Percentiles rank a stretch among this genome's conserved stretches.
Evolutionary conservation across 2,888 invertebrate genomes (phyloP).

Genomic region (Amphimallon solstitiale): DNA sequence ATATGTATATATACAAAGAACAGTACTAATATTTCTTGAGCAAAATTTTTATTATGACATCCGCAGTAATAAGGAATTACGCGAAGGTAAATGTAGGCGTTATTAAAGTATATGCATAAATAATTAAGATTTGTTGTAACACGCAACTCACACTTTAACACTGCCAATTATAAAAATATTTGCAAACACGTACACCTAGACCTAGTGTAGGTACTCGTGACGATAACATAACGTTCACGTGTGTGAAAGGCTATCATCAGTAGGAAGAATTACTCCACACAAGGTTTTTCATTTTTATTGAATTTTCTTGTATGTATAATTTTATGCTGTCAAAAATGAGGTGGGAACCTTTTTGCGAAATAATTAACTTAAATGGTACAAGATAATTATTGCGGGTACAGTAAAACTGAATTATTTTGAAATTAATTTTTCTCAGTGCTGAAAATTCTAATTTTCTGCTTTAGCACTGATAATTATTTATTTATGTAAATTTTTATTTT

Average conservation of each 20-base stretch:
- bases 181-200: conserved; percentile 19
- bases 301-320: background rate
- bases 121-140: conserved; percentile 16
- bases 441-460: too few relatives aligned
- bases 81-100: conserved; percentile 6
- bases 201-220: background rate
- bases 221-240: background rate
- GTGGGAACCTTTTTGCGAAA: too few relatives aligned
- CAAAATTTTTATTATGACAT: conserved; percentile 22
- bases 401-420: too few relatives aligned
- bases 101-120: conserved; percentile 15
- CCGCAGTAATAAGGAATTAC: background rate
- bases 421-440: too few relatives aligned
- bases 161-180: conserved; percentile 9
- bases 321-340: background rate
- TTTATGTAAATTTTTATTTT: too few relatives aligned
- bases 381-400: too few relatives aligned
- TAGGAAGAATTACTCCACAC: background rate
- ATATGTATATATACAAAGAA: background rate
- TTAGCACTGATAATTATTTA: too few relatives aligned
- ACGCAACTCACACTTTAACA: conserved; percentile 6
- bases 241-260: conserved; percentile 5
- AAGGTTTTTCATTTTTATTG: conserved; percentile 1
- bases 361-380: too few relatives aligned
- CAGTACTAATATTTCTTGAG: conserved; percentile 6